Evolutionary conservation across 2,797 vertebrate species (phyloP).

Genomic region (Gorsachius magnificus): DNA sequence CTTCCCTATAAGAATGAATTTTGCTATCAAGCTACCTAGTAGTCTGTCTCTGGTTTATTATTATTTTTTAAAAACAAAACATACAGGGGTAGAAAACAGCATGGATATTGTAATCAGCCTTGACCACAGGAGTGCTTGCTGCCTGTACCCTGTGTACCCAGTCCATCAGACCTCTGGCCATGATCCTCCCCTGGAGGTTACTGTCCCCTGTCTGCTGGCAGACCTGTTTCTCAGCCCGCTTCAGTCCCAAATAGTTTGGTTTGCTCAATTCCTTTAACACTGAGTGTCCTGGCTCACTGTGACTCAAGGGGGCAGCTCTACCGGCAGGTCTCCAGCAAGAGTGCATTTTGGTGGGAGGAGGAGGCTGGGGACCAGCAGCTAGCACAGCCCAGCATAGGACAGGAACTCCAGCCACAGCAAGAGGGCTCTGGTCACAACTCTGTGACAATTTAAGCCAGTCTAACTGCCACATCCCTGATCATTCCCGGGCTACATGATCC

Average conservation of each 20-base stretch:
- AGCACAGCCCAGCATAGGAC: neutral
- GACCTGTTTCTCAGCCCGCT: neutral
- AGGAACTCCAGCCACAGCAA: neutral
- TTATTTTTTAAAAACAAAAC: neutral
- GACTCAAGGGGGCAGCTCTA: neutral
- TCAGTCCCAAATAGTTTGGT: neutral
- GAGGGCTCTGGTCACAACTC: neutral
- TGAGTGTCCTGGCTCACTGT: neutral
- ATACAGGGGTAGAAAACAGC: neutral
- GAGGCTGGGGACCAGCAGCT: neutral
- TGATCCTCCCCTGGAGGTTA: neutral
- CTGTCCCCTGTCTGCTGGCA: neutral
- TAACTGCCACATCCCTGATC: neutral
- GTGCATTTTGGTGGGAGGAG: neutral
- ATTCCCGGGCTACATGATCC: neutral
- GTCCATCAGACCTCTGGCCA: neutral
- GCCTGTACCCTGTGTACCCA: neutral
- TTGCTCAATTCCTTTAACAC: neutral
- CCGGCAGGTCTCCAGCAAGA: fast-evolving
- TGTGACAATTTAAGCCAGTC: neutral
- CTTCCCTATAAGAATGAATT: neutral
- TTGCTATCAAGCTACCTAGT: neutral
- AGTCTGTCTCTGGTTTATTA: neutral
- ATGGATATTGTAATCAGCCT: neutral
- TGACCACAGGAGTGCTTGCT: neutral